A percentile compares a stretch with the other conserved stretches of the same genome.
Conservation (phyloP, 2,113 vertebrate species). For the Cinclus cinclus region DNA sequence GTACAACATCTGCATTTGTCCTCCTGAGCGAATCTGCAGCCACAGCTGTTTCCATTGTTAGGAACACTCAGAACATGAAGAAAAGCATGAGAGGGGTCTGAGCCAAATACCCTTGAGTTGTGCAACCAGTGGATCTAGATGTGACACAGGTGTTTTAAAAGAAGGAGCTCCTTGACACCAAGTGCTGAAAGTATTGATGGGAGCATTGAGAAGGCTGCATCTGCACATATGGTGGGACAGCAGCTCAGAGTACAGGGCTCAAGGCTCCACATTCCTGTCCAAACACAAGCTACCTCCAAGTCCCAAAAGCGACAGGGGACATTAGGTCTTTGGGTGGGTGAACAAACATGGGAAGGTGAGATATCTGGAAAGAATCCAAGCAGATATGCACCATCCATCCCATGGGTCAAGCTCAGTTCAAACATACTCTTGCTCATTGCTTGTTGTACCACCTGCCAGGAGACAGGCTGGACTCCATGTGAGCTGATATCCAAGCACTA, state of each 20-base stretch:
- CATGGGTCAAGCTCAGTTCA: neutral
- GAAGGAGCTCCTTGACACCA: neutral
- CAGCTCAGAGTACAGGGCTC: neutral
- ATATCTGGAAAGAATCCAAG: neutral
- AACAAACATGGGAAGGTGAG: neutral
- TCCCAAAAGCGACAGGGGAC: neutral
- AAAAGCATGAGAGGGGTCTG: neutral
- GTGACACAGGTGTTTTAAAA: neutral
- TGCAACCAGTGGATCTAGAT: neutral
- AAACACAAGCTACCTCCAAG: neutral
- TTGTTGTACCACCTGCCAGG: neutral
- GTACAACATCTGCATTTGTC: neutral
- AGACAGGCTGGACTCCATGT: neutral
- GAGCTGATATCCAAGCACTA: neutral
- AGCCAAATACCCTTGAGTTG: neutral
- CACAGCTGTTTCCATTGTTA: neutral
- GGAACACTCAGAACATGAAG: neutral
- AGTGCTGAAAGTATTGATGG: neutral
- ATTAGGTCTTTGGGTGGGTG: neutral
- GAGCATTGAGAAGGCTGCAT: neutral
- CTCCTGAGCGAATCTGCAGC: neutral
- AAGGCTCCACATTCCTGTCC: neutral
- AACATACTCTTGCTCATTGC: accelerated
- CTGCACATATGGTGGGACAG: accelerated
- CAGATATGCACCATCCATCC: neutral